Conservation (phyloP, 2,797 vertebrate genomes). For the Neosilurus mollespiculum region DNA sequence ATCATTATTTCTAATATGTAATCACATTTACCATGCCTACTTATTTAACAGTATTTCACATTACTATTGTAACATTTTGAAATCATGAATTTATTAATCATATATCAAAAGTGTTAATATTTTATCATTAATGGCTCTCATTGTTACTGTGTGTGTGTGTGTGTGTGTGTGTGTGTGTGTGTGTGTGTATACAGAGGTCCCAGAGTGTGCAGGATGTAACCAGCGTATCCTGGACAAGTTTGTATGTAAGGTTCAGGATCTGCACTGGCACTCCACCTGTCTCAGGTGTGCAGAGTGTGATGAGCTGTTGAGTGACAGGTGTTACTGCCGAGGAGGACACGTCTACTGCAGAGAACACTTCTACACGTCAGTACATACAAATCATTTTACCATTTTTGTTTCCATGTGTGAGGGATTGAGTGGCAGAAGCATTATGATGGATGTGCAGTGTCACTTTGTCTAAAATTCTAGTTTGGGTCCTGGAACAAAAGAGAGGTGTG, state of each 20-base stretch:
- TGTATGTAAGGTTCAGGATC: conserved; percentile 98
- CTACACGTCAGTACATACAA: conserved; percentile 88
- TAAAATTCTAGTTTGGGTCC: neutral
- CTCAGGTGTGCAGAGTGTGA: conserved; percentile 97
- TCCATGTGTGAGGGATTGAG: neutral
- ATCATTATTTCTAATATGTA: neutral
- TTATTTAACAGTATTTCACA: neutral
- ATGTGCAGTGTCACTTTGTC: neutral
- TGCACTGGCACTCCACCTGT: conserved; percentile 98
- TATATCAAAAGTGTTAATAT: neutral
- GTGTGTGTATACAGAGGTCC: conserved; percentile 81
- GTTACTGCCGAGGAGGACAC: conserved; percentile 91
- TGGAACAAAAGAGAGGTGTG: neutral
- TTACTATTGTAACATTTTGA: neutral
- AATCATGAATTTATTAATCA: neutral
- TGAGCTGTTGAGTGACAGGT: conserved; percentile 91
- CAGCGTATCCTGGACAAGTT: conserved; percentile 98
- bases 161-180: conserved; percentile 8
- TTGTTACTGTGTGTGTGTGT: conserved; percentile 24
- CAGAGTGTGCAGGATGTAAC: conserved; percentile 95
- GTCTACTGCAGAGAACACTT: conserved; percentile 99
- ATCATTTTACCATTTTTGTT: neutral
- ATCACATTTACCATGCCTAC: too few relatives aligned
- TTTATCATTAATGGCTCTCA: neutral
- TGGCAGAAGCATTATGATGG: neutral